Evolutionary conservation across 2,797 vertebrate genomes (phyloP).

Genomic region (Chaenodraco wilsoni): DNA sequence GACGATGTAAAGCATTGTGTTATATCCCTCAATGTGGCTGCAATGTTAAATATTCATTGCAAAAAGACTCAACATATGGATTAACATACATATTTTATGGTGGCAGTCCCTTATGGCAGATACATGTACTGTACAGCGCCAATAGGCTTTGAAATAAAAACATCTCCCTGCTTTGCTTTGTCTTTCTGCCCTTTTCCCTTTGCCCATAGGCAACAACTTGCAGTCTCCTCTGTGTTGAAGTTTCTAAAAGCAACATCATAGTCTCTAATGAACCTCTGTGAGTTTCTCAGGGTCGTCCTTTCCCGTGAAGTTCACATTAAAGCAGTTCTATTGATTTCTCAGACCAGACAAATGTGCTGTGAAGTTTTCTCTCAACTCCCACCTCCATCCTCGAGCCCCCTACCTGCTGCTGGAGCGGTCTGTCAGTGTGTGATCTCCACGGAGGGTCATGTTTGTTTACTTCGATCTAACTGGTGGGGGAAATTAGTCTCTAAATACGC

Average conservation of each 20-base stretch:
- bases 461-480: constrained; percentile 42
- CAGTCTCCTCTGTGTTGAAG: constrained; percentile 50
- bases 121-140: constrained; percentile 35
- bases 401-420: constrained; percentile 16
- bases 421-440: constrained; percentile 6
- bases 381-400: constrained; percentile 46
- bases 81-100: constrained; percentile 81
- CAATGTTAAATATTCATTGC: constrained; percentile 78
- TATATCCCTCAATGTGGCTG: constrained; percentile 33
- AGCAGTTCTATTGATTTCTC: constrained; percentile 81
- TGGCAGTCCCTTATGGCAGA: constrained; percentile 56
- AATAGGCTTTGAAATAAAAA: constrained; percentile 46
- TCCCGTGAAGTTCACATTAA: constrained; percentile 76
- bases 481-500: constrained; percentile 30
- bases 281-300: constrained; percentile 66
- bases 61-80: constrained; percentile 72
- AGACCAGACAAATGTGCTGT: constrained; percentile 68
- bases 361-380: constrained; percentile 66
- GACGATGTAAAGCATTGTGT: constrained; percentile 34
- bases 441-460: constrained; percentile 62
- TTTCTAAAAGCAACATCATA: constrained; percentile 24
- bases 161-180: constrained; percentile 38
- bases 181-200: constrained; percentile 60
- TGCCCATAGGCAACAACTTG: constrained; percentile 63
- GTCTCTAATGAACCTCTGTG: constrained; percentile 70